Conservation (phyloP, 2,113 vertebrate species). For the Rousettus leschenaultii region DNA sequence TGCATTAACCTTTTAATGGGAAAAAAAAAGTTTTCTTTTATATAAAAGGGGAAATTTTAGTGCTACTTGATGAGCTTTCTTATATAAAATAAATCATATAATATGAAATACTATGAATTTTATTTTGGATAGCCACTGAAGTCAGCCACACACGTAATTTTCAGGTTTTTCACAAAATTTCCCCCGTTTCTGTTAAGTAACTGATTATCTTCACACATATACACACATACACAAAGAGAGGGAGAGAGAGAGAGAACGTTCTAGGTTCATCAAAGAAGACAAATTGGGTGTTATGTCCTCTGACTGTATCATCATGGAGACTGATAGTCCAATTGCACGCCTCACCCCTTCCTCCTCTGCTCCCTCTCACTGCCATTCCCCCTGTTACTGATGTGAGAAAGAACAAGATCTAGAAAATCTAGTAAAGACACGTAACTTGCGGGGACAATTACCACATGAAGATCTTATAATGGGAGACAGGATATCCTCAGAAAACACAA, state of each 20-base stretch:
- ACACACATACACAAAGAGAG: background rate
- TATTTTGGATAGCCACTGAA: background rate
- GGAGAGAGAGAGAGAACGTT: no score
- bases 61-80: background rate
- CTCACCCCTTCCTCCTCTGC: accelerated
- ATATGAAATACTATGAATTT: background rate
- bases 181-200: background rate
- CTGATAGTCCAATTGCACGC: background rate
- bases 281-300: background rate
- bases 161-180: background rate
- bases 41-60: background rate
- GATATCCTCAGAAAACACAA: background rate
- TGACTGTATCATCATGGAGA: background rate
- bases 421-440: background rate
- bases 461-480: background rate
- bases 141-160: background rate
- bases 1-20: background rate
- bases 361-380: background rate
- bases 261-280: background rate
- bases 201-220: background rate
- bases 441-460: background rate
- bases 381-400: background rate
- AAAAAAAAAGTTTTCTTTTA: background rate
- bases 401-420: background rate
- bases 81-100: background rate